These are phyloP conservation scores for Amphipyra berbera DNA, from an alignment of 2,888 invertebrate species.

Conservation along the genomic window DNA sequence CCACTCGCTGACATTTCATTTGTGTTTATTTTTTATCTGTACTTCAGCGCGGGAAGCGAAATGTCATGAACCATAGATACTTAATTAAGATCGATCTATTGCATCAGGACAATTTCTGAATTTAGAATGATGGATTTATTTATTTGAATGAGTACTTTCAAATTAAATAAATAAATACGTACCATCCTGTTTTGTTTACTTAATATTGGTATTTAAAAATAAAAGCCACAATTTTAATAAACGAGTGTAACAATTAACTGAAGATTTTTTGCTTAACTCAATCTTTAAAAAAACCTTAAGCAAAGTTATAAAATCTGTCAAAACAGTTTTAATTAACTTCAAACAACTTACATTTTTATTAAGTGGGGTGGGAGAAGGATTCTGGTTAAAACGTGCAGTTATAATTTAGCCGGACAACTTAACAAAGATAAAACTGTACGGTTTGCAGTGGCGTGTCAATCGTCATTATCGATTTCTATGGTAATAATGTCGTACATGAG, in stretches of 20 bases:
- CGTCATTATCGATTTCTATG: constrained; percentile 34
- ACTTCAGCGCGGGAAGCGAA: constrained; percentile 31
- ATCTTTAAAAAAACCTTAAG: too few relatives aligned
- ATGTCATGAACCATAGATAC: constrained; percentile 31
- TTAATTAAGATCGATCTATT: constrained; percentile 34
- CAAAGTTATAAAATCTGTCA: too few relatives aligned
- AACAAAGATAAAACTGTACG: constrained; percentile 13
- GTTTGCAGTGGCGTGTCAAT: constrained; percentile 6
- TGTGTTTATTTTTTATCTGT: constrained; percentile 31
- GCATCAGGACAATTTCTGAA: constrained; percentile 12
- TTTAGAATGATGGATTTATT: constrained; percentile 16
- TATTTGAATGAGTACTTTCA: constrained; percentile 1
- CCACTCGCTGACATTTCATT: constrained; percentile 29
- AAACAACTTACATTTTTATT: constrained; percentile 8
- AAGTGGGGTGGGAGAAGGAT: too few relatives aligned
- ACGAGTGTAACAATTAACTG: background rate
- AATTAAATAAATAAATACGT: background rate
- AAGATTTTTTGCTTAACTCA: background rate
- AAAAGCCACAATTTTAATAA: too few relatives aligned
- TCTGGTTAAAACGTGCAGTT: background rate
- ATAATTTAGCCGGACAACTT: constrained; percentile 7
- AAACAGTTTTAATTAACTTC: background rate
- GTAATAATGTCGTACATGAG: constrained; percentile 4
- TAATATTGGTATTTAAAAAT: too few relatives aligned
- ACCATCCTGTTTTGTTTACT: too few relatives aligned